Percentiles rank a stretch among this genome's conserved stretches.
Evolutionary conservation across 2,797 vertebrate species (phyloP).

Genomic region (Notamacropus eugenii): DNA sequence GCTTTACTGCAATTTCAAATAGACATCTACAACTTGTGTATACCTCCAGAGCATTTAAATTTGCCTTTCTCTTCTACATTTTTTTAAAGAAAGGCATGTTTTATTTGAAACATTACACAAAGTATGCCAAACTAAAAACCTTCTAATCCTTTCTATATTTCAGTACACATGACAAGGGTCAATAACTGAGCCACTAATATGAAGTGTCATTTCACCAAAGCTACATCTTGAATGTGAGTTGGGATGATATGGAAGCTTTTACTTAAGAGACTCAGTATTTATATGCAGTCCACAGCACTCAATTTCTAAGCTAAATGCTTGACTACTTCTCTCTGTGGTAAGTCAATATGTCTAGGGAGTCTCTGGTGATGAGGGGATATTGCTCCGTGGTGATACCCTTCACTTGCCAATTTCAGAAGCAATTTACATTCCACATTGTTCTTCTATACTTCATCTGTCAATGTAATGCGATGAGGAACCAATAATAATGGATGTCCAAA

Average conservation of each 20-base stretch:
- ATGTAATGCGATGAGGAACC: neutral
- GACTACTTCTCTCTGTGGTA: constrained; percentile 56
- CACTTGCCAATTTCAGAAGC: constrained; percentile 14
- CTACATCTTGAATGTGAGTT: constrained; percentile 44
- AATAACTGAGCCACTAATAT: constrained; percentile 67
- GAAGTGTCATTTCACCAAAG: constrained; percentile 63
- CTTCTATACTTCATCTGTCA: neutral
- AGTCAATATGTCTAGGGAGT: constrained; percentile 53
- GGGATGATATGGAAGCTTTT: constrained; percentile 62
- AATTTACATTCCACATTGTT: constrained; percentile 32
- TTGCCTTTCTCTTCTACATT: neutral
- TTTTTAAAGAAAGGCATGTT: constrained; percentile 27
- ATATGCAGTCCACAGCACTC: constrained; percentile 69
- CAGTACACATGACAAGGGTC: constrained; percentile 51
- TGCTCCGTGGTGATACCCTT: neutral
- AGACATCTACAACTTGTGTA: neutral
- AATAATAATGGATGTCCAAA: constrained; percentile 53
- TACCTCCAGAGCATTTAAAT: neutral
- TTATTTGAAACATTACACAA: constrained; percentile 62
- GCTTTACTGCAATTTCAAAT: neutral
- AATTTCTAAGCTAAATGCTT: constrained; percentile 72
- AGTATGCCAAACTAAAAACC: constrained; percentile 48
- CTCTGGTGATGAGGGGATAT: constrained; percentile 54
- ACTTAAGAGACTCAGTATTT: constrained; percentile 68
- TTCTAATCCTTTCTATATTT: constrained; percentile 65